These are phyloP conservation scores for Tachysurus fulvidraco DNA, from an alignment of 2,113 vertebrate genomes.

Conservation along the genomic window DNA sequence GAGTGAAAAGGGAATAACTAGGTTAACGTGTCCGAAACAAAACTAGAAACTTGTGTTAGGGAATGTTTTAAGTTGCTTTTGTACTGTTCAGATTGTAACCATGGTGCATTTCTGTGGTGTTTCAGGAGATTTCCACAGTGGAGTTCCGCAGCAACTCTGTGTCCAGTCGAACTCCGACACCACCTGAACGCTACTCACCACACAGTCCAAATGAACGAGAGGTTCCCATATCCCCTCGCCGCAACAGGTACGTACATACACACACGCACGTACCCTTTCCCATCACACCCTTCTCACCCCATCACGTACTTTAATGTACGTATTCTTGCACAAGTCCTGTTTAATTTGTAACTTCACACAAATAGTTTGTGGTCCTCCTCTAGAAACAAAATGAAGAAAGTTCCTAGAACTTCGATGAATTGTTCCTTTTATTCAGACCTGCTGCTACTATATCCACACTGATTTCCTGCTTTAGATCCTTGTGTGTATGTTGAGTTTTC, in stretches of 20 bases:
- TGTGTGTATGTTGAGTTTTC: no score
- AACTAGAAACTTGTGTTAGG: background rate
- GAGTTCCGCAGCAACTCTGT: conserved; percentile 71
- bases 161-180: conserved; percentile 76
- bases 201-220: conserved; percentile 72
- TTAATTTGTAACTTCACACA: background rate
- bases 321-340: background rate
- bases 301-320: background rate
- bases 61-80: no score
- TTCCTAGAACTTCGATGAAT: background rate
- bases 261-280: background rate
- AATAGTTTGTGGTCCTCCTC: background rate
- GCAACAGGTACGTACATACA: conserved; percentile 66
- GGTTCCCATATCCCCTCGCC: conserved; percentile 65
- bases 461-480: background rate
- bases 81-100: background rate
- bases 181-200: conserved; percentile 72
- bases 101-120: background rate
- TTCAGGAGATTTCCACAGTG: conserved; percentile 68
- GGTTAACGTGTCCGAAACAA: background rate
- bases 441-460: background rate
- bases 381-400: background rate
- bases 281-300: background rate
- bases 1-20: background rate
- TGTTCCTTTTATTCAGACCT: background rate